phyloP scores from a whole-genome alignment of 2,888 invertebrate species.

The Yponomeuta evonymella region DNA sequence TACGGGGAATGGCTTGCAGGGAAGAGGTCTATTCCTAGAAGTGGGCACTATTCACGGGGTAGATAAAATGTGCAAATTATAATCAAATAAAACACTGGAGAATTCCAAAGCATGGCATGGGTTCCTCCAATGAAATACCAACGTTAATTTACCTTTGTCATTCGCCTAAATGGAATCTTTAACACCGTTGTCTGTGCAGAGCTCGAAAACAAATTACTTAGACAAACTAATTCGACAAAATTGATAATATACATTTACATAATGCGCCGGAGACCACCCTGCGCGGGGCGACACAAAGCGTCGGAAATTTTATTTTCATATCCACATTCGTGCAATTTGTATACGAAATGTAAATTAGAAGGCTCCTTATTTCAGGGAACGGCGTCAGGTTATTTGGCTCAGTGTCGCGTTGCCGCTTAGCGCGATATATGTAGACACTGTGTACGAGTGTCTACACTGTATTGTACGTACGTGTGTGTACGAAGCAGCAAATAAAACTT shows the following conservation, averaged over 20 bases:
- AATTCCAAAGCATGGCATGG: too few relatives aligned
- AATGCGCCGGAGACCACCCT: constrained; percentile 52
- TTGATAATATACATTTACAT: constrained; percentile 67
- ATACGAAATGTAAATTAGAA: constrained; percentile 74
- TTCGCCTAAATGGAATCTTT: too few relatives aligned
- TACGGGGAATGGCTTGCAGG: too few relatives aligned
- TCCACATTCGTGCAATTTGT: constrained; percentile 71
- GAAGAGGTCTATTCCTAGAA: too few relatives aligned
- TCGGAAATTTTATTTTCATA: constrained; percentile 70
- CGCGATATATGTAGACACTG: constrained; percentile 38
- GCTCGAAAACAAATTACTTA: constrained; percentile 25
- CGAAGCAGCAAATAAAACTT: not conserved
- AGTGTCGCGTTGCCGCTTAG: constrained; percentile 48
- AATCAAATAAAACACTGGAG: too few relatives aligned
- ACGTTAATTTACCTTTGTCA: too few relatives aligned
- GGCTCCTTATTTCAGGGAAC: constrained; percentile 63
- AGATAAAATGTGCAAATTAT: too few relatives aligned
- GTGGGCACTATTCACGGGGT: too few relatives aligned
- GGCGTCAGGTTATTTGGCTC: constrained; percentile 66
- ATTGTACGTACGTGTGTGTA: not conserved
- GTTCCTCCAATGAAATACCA: too few relatives aligned
- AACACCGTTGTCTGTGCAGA: constrained; percentile 21
- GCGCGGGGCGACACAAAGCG: constrained; percentile 61
- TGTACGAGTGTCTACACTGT: not conserved
- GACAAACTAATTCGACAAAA: constrained; percentile 61